Base-by-base conservation (phyloP, 2,113 vertebrate species). In the Cyanocitta stelleri region DNA sequence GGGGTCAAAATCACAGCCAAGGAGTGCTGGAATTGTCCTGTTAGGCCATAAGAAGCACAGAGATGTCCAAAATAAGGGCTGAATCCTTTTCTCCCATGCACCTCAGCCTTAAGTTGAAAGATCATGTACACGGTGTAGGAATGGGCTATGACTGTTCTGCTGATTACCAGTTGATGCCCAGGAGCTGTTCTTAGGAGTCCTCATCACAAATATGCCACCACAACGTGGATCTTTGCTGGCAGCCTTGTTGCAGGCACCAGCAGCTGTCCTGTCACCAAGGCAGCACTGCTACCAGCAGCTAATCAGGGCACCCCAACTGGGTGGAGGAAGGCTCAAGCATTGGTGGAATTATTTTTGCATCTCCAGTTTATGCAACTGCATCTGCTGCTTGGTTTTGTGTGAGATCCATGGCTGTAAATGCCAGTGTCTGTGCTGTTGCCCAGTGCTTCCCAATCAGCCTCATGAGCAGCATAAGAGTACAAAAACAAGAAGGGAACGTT, bases 291-390 rank as follows among this genome's bases (percentile, higher is more conserved):
- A 32, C 1, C 6, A 82, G 75, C 27, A 54, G 32, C 71, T 78
- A 43, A 66, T 55, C 55, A 83, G 49, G 58, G 35, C 44, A 66
- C 16, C 49, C 27, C 37, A 29, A 39, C 22, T 8, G 14, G 20
- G 71, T 54, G 27, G 48, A 44, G 78, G 18, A 11, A 32, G 33
- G 48, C 55, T 73, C 3, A 9, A 76, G 58, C 26, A 41, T 18
- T 0, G 4, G n/a, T 4, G 8, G 23, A 9, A 55, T 0, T 0
- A 16, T 66, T 75, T 73, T 72, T 67, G 35, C 22, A 44, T n/a
- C 58, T 73, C 35, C 68, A 48, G 10, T 54, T 76, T n/a, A 51
- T 32, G 33, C 41, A 69, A 15, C 27, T 61, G 37, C 33, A 29
- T 16, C 82, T 74, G 74, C 14, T 56, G 29, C 35, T 80, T 32